These are phyloP conservation scores for Vimba vimba DNA, from an alignment of 2,113 vertebrate genomes.

Conservation along the genomic window DNA sequence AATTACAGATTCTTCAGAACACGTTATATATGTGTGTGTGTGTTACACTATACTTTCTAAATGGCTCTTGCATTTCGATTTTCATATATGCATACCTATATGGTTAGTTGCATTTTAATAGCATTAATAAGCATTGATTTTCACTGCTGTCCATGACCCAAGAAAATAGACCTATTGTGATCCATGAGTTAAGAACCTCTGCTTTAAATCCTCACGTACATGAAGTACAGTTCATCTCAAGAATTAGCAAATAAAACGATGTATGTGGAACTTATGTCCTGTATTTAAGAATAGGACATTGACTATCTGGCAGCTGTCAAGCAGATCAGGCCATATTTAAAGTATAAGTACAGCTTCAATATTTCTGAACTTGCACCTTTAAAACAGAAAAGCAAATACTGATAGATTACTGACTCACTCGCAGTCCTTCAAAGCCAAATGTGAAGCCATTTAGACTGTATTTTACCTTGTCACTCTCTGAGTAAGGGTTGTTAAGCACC, in stretches of 20 bases:
- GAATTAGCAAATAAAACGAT: neutral
- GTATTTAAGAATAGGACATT: neutral
- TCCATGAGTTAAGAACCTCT: neutral
- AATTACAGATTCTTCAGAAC: neutral
- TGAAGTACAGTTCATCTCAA: neutral
- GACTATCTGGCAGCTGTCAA: neutral
- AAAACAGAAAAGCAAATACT: neutral
- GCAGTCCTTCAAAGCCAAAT: slow-evolving; percentile 2
- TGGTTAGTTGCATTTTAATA: neutral
- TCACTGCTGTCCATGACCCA: neutral
- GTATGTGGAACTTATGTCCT: neutral
- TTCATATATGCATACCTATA: neutral
- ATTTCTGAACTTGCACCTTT: neutral
- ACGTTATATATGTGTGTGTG: too few species aligned
- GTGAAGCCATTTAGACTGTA: slow-evolving; percentile 22
- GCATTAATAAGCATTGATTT: neutral
- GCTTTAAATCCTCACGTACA: neutral
- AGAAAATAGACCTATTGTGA: neutral
- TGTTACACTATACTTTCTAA: too few species aligned
- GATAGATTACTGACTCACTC: slow-evolving; percentile 13
- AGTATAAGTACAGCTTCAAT: neutral
- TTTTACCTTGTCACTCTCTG: slow-evolving; percentile 83
- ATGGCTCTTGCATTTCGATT: neutral
- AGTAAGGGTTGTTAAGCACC: slow-evolving; percentile 81
- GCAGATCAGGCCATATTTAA: neutral